Base-by-base conservation (phyloP, 2,113 vertebrate species). In the Gopherus flavomarginatus region DNA sequence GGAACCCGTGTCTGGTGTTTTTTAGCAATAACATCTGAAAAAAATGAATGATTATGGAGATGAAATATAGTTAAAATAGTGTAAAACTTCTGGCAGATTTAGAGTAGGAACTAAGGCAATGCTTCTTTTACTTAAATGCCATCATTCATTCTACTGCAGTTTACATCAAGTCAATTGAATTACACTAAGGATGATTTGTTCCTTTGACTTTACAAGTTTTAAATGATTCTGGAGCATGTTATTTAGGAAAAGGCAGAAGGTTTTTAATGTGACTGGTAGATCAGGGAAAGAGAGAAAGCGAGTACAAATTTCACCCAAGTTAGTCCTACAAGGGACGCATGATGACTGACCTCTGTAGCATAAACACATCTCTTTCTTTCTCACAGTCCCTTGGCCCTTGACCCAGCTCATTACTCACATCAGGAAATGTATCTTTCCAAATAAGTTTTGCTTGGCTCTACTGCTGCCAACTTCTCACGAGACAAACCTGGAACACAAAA, bases 401-500 rank as follows among this genome's bases (percentile, higher is more conserved):
- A 93, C 80, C 91, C 88, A 93, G 50, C 11, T 65, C 85, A 65
- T 95, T 96, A 88, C 49, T 92, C 89, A 95, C 17, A 69, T 62
- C 27, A 94, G 81, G 80, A 96, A 96, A 96, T 12, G 8, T 59
- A 52, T 86, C 83, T 95, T 96, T 97, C 87, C 92, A 52, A 91
- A 85, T 88, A 91, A 88, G 29, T 31, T 93, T 84, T 42, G 75
- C 83, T 31, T 92, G 85, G 49, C 12, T 85, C 11, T 82, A n/a
- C 21, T 56, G 42, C 72, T 81, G 79, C 47, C 53, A 44, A 44
- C 80, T 21, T 80, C 90, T 89, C 81, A 90, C 5, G 2, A 90
- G 50, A 38, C 42, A 94, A 81, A 57, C 87, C 83, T 11, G 12
- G 35, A 80, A 92, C 35, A 14, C 54, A 59, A 92, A 79, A 81